Base-by-base conservation (phyloP, 2,888 invertebrate species). In the Lycia hirtaria region DNA sequence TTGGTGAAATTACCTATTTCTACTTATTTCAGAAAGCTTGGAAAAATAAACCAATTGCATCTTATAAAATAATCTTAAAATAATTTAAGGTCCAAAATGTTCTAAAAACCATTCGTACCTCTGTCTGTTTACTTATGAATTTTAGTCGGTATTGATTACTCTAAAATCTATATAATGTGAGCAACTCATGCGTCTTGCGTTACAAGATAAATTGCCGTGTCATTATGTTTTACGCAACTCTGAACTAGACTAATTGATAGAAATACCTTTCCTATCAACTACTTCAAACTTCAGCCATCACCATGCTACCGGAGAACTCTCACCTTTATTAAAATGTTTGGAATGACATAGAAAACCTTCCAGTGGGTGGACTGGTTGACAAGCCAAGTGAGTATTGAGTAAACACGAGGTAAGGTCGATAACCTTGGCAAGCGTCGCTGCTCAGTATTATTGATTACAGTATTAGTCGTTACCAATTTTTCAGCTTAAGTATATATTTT, bases 301-400 rank as follows among this genome's bases (percentile, higher is more conserved):
- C 49, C 68, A 72, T 67, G 68, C 68, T 72, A 71, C 68, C 64
- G 73, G 57, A 70, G 67, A 70, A 74, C 77, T 78, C 76, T 77
- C 76, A 75, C 76, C 73, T 69, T 64, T 72, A 70, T 71, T 66
- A 72, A 73, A 66, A 77, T 72, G 75, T 75, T 74, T 73, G 78
- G 78, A 78, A 78, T 79, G 80, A 75, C 81, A 81, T 79, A 83
- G 81, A 81, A 80, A 79, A 80, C 77, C 69, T 72, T 72, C 67
- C 74, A 73, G 89, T 89, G 88, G 89, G 90, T 83, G 88, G 87
- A 89, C 89, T 86, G 88, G 89, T 88, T 84, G 85, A 82, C 83
- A 80, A 67, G 66, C 60, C 62, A 61, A 56, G 64, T 75, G 72
- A 69, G 77, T 74, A 70, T 72, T 82, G 76, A 71, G 83, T 76